Base-by-base conservation (phyloP, 2,888 invertebrate species). In the Automeris io region DNA sequence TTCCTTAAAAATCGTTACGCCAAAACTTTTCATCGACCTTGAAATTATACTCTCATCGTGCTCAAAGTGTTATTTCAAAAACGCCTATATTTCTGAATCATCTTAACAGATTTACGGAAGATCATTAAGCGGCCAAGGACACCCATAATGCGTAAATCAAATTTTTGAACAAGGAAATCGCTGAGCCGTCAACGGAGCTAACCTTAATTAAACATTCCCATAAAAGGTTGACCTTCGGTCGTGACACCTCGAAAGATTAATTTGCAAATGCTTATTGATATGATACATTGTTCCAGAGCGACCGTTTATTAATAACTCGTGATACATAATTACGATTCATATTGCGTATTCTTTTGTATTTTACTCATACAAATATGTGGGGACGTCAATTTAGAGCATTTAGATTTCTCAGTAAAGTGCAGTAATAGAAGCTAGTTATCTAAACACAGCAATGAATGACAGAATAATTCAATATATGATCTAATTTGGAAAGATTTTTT, bases 61-160 rank as follows among this genome's bases (percentile, higher is more conserved):
- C n/a, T n/a, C n/a, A n/a, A n/a, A n/a, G n/a, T n/a, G n/a, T n/a
- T n/a, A n/a, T n/a, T n/a, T n/a, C n/a, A n/a, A n/a, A 29, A 56
- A 52, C 46, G 59, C 73, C 73, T 72, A n/a, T n/a, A n/a, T n/a
- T n/a, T n/a, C n/a, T n/a, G n/a, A n/a, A n/a, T n/a, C n/a, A n/a
- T n/a, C n/a, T n/a, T n/a, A n/a, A n/a, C n/a, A n/a, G n/a, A n/a
- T 75, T 70, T 63, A 68, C 58, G 62, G 71, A 80, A 81, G 76
- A 79, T 72, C 76, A 62, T 70, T 65, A 62, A 65, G 47, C 54
- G 47, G 43, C 61, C 65, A 73, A 71, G 70, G 70, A 71, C 69
- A 57, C 57, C 57, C 49, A 51, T 57, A 55, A 61, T 54, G 60
- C 71, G 70, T 74, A 76, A 75, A 78, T 77, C 76, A 75, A 74